phyloP scores from a whole-genome alignment of 2,797 vertebrate genomes.

The Otolemur crassicaudatus region DNA sequence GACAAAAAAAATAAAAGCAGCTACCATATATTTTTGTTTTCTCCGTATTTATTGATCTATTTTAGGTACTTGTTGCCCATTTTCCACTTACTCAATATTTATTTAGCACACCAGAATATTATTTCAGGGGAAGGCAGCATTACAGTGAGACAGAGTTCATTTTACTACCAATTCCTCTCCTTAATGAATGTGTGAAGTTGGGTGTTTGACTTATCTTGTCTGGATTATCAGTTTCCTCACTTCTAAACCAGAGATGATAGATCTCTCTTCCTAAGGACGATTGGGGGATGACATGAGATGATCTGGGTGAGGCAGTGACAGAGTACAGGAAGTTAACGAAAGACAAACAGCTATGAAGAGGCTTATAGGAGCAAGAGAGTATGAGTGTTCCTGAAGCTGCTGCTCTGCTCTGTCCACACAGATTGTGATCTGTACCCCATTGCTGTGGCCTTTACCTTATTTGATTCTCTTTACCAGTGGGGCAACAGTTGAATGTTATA shows the following conservation, averaged over 20 bases:
- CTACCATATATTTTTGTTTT: background rate
- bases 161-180: background rate
- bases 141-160: accelerated
- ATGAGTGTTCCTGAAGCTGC: background rate
- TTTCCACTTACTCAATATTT: background rate
- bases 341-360: background rate
- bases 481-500: background rate
- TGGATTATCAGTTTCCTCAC: background rate
- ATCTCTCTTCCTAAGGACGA: background rate
- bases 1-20: background rate
- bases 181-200: background rate
- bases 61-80: background rate
- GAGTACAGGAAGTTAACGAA: background rate
- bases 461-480: background rate
- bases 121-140: background rate
- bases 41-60: background rate
- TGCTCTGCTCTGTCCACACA: background rate
- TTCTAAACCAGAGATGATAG: background rate
- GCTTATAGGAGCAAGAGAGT: background rate
- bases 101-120: background rate
- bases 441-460: background rate
- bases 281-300: background rate
- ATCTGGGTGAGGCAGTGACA: background rate
- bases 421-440: background rate
- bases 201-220: background rate